Conservation (phyloP, 2,797 vertebrate species). For the Brachyrhaphis roseni region DNA sequence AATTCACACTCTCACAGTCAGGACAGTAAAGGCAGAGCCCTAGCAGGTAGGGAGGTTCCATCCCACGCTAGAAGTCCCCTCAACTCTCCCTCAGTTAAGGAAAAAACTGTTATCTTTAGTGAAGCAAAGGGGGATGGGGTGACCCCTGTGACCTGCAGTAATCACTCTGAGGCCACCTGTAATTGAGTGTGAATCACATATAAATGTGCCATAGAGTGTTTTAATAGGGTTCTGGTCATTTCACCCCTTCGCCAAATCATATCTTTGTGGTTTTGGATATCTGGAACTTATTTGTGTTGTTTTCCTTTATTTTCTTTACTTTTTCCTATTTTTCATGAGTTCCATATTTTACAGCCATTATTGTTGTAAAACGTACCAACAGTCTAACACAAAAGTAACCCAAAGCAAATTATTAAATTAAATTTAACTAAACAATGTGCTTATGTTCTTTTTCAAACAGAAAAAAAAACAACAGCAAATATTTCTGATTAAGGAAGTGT, state of each 20-base stretch:
- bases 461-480: not conserved
- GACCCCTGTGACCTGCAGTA: slow-evolving; percentile 53
- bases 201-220: slow-evolving; percentile 44
- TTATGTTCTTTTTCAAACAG: not conserved
- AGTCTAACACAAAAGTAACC: not conserved
- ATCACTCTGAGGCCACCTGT: slow-evolving; percentile 53
- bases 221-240: not conserved
- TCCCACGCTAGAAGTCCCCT: slow-evolving; percentile 66
- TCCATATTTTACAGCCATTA: not conserved
- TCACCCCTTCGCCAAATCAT: not conserved
- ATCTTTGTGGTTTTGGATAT: not conserved
- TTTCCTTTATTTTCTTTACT: not conserved
- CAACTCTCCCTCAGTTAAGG: slow-evolving; percentile 52
- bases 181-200: slow-evolving; percentile 40
- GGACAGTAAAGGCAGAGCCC: slow-evolving; percentile 69
- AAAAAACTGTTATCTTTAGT: slow-evolving; percentile 55
- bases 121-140: slow-evolving; percentile 69
- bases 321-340: not conserved
- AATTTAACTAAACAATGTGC: not conserved
- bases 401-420: not conserved
- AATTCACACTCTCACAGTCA: slow-evolving; percentile 67
- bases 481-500: not conserved
- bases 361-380: not conserved
- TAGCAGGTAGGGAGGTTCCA: slow-evolving; percentile 74
- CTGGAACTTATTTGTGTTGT: not conserved